These are phyloP conservation scores for Heliconius charithonia DNA, from an alignment of 2,888 invertebrate genomes.

Conservation along the genomic window DNA sequence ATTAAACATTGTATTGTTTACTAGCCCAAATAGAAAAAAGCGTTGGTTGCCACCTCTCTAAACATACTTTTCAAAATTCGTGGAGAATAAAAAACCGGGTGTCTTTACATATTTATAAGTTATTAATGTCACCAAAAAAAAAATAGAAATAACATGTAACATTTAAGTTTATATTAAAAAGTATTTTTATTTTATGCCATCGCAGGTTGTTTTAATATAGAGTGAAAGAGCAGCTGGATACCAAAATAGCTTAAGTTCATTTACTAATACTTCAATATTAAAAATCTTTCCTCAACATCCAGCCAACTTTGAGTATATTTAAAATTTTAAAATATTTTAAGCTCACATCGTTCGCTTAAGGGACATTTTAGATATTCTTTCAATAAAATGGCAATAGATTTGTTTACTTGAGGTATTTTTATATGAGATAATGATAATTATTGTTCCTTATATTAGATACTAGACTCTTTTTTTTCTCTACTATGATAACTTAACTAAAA, in stretches of 20 bases:
- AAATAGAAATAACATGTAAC: not conserved
- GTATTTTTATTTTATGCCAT: not conserved
- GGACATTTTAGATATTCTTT: not conserved
- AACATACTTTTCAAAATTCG: too few species aligned
- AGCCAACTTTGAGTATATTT: constrained; percentile 5
- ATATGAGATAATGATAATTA: too few species aligned
- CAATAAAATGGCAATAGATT: not conserved
- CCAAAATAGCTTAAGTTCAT: not conserved
- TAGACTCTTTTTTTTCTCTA: too few species aligned
- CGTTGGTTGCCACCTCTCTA: too few species aligned
- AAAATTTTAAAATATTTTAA: constrained; percentile 6
- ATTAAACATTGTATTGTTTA: too few species aligned
- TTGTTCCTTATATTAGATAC: too few species aligned
- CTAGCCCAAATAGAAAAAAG: too few species aligned
- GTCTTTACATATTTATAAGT: too few species aligned
- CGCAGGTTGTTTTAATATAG: not conserved
- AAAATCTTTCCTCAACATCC: constrained; percentile 19
- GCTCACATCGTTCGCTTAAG: not conserved
- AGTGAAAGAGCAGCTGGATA: constrained; percentile 2
- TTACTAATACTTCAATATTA: constrained; percentile 34
- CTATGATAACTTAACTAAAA: too few species aligned
- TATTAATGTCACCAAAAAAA: not conserved
- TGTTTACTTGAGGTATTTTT: too few species aligned
- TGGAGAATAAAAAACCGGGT: too few species aligned
- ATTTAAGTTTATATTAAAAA: not conserved